These are phyloP conservation scores for Talpa occidentalis DNA, from an alignment of 2,113 vertebrate genomes.

Conservation along the genomic window DNA sequence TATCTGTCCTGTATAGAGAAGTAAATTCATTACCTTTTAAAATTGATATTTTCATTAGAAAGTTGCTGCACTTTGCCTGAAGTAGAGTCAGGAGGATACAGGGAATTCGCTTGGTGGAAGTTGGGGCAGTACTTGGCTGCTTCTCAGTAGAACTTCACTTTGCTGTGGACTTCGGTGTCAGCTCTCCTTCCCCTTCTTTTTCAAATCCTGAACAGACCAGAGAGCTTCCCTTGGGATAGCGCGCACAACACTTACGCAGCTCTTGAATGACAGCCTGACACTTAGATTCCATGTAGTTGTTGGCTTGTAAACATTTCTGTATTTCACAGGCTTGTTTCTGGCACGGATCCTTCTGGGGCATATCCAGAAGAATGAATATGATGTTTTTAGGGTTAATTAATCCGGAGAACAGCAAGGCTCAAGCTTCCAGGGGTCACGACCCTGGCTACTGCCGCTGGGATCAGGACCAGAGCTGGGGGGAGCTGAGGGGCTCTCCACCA, in stretches of 20 bases:
- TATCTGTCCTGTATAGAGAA: conserved; percentile 63
- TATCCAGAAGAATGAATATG: conserved; percentile 85
- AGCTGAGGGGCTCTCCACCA: too few relatives aligned
- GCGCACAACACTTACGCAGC: conserved; percentile 89
- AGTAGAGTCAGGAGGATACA: conserved; percentile 47
- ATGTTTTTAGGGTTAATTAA: neutral
- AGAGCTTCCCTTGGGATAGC: conserved; percentile 83
- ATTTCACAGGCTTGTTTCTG: conserved; percentile 94
- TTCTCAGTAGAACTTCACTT: conserved; percentile 74
- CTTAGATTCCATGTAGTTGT: neutral
- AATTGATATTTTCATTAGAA: conserved; percentile 56
- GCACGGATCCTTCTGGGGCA: conserved; percentile 92
- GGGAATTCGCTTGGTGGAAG: conserved; percentile 33
- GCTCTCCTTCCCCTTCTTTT: conserved; percentile 83
- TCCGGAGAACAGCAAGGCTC: neutral
- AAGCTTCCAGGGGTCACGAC: neutral
- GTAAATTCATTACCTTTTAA: conserved; percentile 68
- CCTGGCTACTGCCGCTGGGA: neutral
- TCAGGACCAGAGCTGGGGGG: too few relatives aligned
- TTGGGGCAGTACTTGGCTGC: conserved; percentile 13
- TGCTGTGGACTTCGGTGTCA: conserved; percentile 67
- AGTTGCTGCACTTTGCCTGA: conserved; percentile 68
- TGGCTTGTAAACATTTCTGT: conserved; percentile 95
- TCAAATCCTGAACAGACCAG: conserved; percentile 91
- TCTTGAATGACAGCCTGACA: conserved; percentile 83